Evolutionary conservation across 2,113 vertebrate genomes (phyloP).

Genomic region (Semicossyphus pulcher): DNA sequence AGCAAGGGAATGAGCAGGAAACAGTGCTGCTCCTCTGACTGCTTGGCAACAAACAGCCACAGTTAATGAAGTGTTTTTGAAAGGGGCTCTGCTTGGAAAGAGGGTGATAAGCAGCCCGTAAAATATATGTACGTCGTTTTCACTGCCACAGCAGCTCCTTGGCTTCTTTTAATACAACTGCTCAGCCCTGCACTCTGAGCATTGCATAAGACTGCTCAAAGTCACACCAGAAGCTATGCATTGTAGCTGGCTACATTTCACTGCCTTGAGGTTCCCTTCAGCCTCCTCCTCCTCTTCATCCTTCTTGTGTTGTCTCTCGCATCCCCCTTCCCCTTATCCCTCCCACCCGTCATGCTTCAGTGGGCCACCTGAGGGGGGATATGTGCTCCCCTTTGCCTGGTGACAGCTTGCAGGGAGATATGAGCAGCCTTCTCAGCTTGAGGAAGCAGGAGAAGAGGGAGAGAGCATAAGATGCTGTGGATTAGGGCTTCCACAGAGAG

Average conservation of each 20-base stretch:
- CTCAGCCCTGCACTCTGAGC: constrained; percentile 17
- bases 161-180: constrained; percentile 19
- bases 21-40: constrained; percentile 11
- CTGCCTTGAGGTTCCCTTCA: constrained; percentile 50
- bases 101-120: constrained; percentile 50
- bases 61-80: constrained; percentile 58
- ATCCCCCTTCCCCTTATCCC: constrained; percentile 34
- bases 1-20: constrained; percentile 24
- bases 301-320: constrained; percentile 34
- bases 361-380: constrained; percentile 55
- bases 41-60: constrained; percentile 34
- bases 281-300: constrained; percentile 28
- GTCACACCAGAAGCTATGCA: constrained; percentile 46
- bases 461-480: constrained; percentile 13
- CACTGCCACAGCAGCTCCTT: constrained; percentile 34
- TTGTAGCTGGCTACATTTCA: constrained; percentile 54
- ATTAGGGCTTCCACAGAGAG: constrained; percentile 54
- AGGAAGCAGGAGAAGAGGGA: constrained; percentile 31
- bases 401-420: constrained; percentile 71
- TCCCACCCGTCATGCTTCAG: constrained; percentile 57
- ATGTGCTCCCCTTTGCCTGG: constrained; percentile 45
- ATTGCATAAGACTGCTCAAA: constrained; percentile 60
- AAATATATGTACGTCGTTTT: constrained; percentile 52
- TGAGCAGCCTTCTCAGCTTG: constrained; percentile 55
- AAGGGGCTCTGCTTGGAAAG: constrained; percentile 41